Base-by-base conservation (phyloP, 2,888 invertebrate genomes). In the Eretmocerus hayati region DNA sequence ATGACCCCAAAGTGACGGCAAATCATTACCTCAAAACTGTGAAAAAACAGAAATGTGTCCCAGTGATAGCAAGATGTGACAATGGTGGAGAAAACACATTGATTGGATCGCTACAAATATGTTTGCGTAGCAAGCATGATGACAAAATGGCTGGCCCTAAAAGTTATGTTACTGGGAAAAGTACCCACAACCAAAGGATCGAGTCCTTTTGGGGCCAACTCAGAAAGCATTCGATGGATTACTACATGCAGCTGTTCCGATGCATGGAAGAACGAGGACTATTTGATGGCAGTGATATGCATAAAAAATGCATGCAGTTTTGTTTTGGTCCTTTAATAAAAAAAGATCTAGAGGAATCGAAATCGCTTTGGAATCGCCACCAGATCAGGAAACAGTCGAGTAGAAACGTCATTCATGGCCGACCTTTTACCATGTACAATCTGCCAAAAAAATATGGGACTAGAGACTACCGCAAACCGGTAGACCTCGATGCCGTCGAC, bases 181-280 rank as follows among this genome's bases (percentile, higher is more conserved):
- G 53, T 22, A 42, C 31, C 1, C 44, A 44, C 5, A 51, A 54
- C 41, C 51, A 51, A 16, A 26, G 48, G 0, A 54, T 51, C 5
- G 50, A 51, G 21, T 33, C 47, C 16, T 51, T 42, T 42, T 54
- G 54, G 50, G 43, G 38, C 3, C 46, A 51, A 35, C n/a, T 51
- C 21, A 26, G 48, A 41, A 37, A 33, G 4, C 42, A 42, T 5
- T 21, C 33, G 5, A 22, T 23, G 16, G 47, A 47, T 26, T 47
- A 44, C 38, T 53, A 39, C 35, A 50, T 53, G 1, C 39, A 46
- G 15, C 15, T 40, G 15, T 46, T 40, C 21, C 39, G 40, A 32
- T 40, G 35, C 15, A 21, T 46, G 33, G 6, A 22, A 11, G 23
- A 39, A 23, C 13, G 15, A 15, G 30, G 30, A 23, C 15, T 33